Evolutionary conservation across 2,888 invertebrate species (phyloP).

Genomic region (Litoditis marina): DNA sequence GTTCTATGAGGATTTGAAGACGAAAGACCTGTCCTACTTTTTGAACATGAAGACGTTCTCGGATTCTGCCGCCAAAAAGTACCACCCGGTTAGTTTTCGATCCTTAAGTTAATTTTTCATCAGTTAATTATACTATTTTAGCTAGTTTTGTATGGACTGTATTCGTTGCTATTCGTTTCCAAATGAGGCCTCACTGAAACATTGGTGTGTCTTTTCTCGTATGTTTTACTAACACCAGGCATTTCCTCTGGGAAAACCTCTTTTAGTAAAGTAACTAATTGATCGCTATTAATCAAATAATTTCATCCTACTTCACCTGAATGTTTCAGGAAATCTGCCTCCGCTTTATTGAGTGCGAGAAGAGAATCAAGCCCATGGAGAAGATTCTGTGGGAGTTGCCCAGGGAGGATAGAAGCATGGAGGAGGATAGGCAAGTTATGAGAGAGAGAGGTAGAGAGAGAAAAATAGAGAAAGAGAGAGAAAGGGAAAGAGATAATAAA

Average conservation of each 20-base stretch:
- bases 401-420: constrained; percentile 35
- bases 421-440: constrained; percentile 47
- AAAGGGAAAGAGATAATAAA: too few relatives aligned
- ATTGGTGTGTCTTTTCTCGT: too few relatives aligned
- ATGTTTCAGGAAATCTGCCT: constrained; percentile 37
- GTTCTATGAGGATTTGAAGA: constrained; percentile 36
- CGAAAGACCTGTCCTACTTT: constrained; percentile 34
- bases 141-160: too few relatives aligned
- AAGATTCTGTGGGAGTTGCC: constrained; percentile 32
- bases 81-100: constrained; percentile 25
- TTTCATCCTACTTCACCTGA: background rate
- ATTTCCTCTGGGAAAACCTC: too few relatives aligned
- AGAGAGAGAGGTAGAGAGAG: too few relatives aligned
- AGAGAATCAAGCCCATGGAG: constrained; percentile 45
- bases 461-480: too few relatives aligned
- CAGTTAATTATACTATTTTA: too few relatives aligned
- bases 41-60: constrained; percentile 41
- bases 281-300: too few relatives aligned
- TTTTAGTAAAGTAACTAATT: too few relatives aligned
- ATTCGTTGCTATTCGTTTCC: too few relatives aligned
- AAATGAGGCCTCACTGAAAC: too few relatives aligned
- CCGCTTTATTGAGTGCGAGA: constrained; percentile 46
- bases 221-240: too few relatives aligned
- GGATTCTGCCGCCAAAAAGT: constrained; percentile 35
- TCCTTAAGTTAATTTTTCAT: background rate